Percentiles rank a stretch among this genome's conserved stretches.
These are phyloP conservation scores for Leucophenga varia DNA, from an alignment of 1,140 invertebrate genomes.

Conservation along the genomic window DNA sequence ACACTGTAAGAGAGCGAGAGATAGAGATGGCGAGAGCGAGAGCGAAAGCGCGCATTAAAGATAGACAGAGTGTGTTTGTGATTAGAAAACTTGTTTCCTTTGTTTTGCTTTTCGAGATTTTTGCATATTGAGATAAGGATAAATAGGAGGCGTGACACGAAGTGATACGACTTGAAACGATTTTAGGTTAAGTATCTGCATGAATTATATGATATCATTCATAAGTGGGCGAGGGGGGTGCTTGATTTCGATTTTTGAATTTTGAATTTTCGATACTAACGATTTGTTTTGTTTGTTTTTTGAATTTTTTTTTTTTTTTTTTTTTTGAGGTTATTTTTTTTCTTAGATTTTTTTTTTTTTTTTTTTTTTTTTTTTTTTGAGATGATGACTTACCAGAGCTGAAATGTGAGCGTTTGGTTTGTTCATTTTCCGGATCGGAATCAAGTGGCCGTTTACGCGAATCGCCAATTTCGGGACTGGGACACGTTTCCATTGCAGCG, in stretches of 20 bases:
- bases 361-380: constrained; percentile 16
- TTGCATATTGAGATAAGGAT: no score
- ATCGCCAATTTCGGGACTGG: constrained; percentile 73
- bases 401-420: constrained; percentile 82
- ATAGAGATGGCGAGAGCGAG: constrained; percentile 35
- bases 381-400: constrained; percentile 70
- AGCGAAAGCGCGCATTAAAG: no score
- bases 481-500: constrained; percentile 75
- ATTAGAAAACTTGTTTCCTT: no score
- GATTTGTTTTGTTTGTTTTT: constrained; percentile 6
- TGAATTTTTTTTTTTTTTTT: constrained; percentile 1
- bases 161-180: no score
- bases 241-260: no score
- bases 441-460: constrained; percentile 81
- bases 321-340: constrained; percentile 4
- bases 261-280: no score
- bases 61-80: no score
- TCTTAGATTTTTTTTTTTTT: constrained; percentile 7
- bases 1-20: constrained; percentile 1
- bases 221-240: not conserved
- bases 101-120: no score
- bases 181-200: no score
- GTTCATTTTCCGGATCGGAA: constrained; percentile 78
- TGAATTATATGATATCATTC: no score
- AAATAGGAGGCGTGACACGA: no score